Evolutionary conservation across 1,140 invertebrate genomes (phyloP).

Genomic region (Drosophila pallidifrons): DNA sequence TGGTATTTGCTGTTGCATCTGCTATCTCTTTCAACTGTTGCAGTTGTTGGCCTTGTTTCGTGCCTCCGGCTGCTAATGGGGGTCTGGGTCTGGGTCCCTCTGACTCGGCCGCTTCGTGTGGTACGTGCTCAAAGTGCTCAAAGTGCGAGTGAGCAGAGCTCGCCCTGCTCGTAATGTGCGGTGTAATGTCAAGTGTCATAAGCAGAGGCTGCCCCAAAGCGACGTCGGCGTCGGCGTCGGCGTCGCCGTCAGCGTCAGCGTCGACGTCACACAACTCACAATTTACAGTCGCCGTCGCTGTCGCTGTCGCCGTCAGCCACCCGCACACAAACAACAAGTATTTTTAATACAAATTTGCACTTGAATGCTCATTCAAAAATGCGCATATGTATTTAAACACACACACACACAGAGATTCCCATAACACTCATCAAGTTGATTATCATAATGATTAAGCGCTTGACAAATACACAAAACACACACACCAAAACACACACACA

Average conservation of each 20-base stretch:
- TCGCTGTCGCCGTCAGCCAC: not conserved
- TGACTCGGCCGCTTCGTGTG: constrained; percentile 24
- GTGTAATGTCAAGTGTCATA: constrained; percentile 48
- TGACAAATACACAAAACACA: not conserved
- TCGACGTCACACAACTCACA: too few relatives aligned
- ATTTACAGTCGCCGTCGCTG: too few relatives aligned
- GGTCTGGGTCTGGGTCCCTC: constrained; percentile 17
- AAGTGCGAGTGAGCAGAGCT: not conserved
- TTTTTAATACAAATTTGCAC: constrained; percentile 43
- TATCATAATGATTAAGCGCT: not conserved
- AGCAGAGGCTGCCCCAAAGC: constrained; percentile 21
- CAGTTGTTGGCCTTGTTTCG: not conserved
- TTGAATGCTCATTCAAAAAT: constrained; percentile 32
- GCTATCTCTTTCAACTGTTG: constrained; percentile 2
- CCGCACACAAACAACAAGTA: constrained; percentile 1
- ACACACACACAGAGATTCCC: constrained; percentile 1
- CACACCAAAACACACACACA: not conserved
- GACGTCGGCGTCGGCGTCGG: too few relatives aligned
- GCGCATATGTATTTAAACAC: not conserved
- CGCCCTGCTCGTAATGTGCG: constrained; percentile 34
- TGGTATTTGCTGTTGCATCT: not conserved
- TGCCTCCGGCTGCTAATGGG: constrained; percentile 8
- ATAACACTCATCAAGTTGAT: constrained; percentile 13
- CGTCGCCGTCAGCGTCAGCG: too few relatives aligned
- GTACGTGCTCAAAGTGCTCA: constrained; percentile 34